Percentiles rank a stretch among this genome's conserved stretches.
Conservation (phyloP, 2,113 vertebrate species). For the Mustelus asterias region DNA sequence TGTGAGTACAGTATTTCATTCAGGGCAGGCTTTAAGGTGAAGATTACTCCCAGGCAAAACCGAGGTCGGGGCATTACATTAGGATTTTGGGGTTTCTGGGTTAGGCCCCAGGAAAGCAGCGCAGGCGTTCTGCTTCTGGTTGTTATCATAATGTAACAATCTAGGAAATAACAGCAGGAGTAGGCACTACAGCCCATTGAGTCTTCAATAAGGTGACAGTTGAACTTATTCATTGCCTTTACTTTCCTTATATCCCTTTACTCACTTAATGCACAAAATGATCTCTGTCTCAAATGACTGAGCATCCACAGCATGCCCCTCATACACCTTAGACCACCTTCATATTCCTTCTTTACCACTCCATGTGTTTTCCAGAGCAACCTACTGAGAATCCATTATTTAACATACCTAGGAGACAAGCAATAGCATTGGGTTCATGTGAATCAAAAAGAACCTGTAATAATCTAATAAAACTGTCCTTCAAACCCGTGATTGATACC, state of each 20-base stretch:
- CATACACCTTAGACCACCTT: too few relatives aligned
- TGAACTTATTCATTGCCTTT: background rate
- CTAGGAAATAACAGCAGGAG: too few relatives aligned
- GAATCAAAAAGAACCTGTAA: background rate
- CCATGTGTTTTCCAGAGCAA: background rate
- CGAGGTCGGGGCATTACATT: background rate
- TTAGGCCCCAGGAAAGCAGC: background rate
- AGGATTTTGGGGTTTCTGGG: background rate
- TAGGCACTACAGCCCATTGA: background rate
- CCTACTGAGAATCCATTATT: background rate
- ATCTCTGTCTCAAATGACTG: too few relatives aligned
- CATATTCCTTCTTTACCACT: background rate
- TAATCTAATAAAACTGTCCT: background rate
- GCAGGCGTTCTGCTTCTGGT: background rate
- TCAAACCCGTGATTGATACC: background rate
- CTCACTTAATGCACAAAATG: too few relatives aligned
- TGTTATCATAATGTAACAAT: background rate
- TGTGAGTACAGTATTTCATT: background rate
- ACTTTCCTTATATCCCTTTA: too few relatives aligned
- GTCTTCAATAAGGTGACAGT: background rate
- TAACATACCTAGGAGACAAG: background rate
- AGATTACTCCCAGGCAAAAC: background rate
- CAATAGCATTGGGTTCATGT: background rate
- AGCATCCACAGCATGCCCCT: too few relatives aligned
- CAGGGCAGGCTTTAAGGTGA: too few relatives aligned